Base-by-base conservation (phyloP, 2,113 vertebrate species). In the Saccopteryx bilineata region DNA sequence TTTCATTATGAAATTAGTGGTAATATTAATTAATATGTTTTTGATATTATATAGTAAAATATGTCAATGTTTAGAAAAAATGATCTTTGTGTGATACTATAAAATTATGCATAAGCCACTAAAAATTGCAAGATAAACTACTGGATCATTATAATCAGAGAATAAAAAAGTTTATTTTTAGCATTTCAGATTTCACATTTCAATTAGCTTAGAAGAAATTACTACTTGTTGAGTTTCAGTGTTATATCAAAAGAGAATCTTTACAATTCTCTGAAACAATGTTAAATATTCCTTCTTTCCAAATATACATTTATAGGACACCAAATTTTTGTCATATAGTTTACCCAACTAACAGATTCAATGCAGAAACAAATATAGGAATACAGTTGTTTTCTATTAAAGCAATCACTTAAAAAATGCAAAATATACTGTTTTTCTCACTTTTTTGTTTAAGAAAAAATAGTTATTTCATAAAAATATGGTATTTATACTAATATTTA, bases 151-250 rank as follows among this genome's bases (percentile, higher is more conserved):
- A 33, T 58, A 17, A 91, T 54, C 10, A 76, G 7, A 90, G 31
- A 28, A 81, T 60, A 4, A 68, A 81, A 84, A 83, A 54, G 56
- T 74, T 19, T 11, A 78, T 69, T 92, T 54, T 78, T 50, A 83
- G 12, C 18, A 74, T 87, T 86, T 95, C 28, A 3, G 23, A 63
- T 68, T 89, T n/a, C 39, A 82, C 19, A 72, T 48, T 94, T 93
- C 66, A 85, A 54, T 72, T 66, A 85, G 24, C 17, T 9, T 85
- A 23, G 60, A 68, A 76, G 39, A 81, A 96, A 89, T 48, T 66
- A 76, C 5, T 10, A 82, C 78, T 91, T 91, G 58, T 63, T 18
- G 69, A 81, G 1, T 93, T 85, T 97, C 24, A 79, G 15, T 91
- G 31, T 33, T 10, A 9, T 31, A 50, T 66, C 68, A 95, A 87